A percentile compares a stretch with the other conserved stretches of the same genome.
Evolutionary conservation across 1,140 invertebrate genomes (phyloP).

Genomic region (Schlechtendalia chinensis): DNA sequence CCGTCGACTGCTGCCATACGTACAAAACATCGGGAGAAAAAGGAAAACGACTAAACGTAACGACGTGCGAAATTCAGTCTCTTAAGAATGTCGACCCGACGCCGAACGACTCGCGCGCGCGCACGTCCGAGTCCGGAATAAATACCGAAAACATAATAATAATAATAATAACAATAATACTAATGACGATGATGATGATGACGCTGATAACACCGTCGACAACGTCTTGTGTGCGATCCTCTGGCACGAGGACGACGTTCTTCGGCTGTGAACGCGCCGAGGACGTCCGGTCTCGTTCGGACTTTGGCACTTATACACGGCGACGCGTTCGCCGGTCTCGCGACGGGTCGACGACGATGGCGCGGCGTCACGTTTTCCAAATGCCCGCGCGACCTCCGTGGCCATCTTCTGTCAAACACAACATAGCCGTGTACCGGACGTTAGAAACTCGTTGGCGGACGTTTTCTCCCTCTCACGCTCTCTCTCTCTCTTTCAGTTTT

Average conservation of each 20-base stretch:
- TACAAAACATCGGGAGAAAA: too few relatives aligned
- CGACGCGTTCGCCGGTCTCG: background rate
- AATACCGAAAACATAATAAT: background rate
- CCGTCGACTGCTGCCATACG: too few relatives aligned
- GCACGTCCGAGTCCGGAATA: constrained; percentile 26
- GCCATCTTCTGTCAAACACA: constrained; percentile 39
- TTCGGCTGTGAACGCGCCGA: too few relatives aligned
- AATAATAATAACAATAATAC: background rate
- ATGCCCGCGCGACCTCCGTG: background rate
- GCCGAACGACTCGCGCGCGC: constrained; percentile 23
- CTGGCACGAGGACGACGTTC: too few relatives aligned
- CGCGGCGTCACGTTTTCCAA: constrained; percentile 8
- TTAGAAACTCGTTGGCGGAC: constrained; percentile 3
- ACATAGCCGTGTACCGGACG: background rate
- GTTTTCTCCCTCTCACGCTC: too few relatives aligned
- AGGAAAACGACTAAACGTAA: too few relatives aligned
- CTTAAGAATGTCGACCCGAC: constrained; percentile 22
- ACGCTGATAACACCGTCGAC: too few relatives aligned
- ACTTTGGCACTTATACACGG: background rate
- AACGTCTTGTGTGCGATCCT: too few relatives aligned
- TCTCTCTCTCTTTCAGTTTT: too few relatives aligned
- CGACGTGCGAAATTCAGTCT: constrained; percentile 40
- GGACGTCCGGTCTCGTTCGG: background rate
- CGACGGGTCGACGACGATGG: too few relatives aligned
- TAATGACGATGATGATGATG: too few relatives aligned